Evolutionary conservation across 2,888 invertebrate genomes (phyloP).

Genomic region (Lepidonotus clava): DNA sequence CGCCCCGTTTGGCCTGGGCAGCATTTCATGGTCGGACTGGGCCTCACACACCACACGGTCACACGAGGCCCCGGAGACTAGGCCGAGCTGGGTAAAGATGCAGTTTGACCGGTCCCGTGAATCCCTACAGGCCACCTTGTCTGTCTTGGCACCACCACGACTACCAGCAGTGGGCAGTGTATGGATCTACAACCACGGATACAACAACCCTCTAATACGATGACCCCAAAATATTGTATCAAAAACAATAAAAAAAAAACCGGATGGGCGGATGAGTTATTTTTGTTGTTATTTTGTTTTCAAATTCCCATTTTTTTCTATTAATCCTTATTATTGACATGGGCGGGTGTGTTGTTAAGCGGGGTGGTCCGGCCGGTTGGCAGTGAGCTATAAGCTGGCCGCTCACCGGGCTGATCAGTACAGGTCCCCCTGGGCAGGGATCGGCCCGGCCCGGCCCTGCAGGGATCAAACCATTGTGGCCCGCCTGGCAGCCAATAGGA

Average conservation of each 20-base stretch:
- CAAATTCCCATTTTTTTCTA: too few relatives aligned
- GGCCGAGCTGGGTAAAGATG: not conserved
- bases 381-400: constrained; percentile 2
- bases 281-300: too few relatives aligned
- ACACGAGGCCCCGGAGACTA: not conserved
- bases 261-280: too few relatives aligned
- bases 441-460: not conserved
- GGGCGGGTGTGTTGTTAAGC: too few relatives aligned
- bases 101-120: too few relatives aligned
- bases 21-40: constrained; percentile 8
- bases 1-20: not conserved
- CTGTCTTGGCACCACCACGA: too few relatives aligned
- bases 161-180: too few relatives aligned
- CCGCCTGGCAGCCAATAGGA: not conserved
- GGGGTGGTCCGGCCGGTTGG: not conserved
- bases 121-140: too few relatives aligned
- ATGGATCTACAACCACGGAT: too few relatives aligned
- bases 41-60: not conserved
- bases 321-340: too few relatives aligned
- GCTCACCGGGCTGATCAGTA: not conserved
- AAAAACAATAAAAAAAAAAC: not conserved
- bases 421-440: not conserved
- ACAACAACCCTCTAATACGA: not conserved
- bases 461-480: constrained; percentile 5
- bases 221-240: not conserved